A percentile compares a stretch with the other conserved stretches of the same genome.
Evolutionary conservation across 1,140 invertebrate species (phyloP).

Genomic region (Leptinotarsa lineolata): DNA sequence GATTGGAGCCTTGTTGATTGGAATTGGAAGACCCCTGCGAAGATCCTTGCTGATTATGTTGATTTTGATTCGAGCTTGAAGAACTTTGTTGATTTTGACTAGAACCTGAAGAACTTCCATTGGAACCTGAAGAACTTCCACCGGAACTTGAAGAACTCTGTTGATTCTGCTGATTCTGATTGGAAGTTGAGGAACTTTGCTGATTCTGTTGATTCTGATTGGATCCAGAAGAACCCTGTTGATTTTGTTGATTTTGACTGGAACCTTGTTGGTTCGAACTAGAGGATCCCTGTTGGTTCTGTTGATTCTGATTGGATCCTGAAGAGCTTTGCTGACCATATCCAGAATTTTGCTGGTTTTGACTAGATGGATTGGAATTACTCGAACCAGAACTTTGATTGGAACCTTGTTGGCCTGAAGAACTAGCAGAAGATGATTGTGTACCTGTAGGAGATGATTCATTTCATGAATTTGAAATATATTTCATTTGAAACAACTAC

Average conservation of each 20-base stretch:
- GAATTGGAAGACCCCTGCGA: neutral
- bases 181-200: neutral
- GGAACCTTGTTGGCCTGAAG: conserved; percentile 30
- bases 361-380: neutral
- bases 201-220: conserved; percentile 19
- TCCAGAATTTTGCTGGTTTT: neutral
- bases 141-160: conserved; percentile 28
- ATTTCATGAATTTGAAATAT: too few relatives aligned
- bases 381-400: conserved; percentile 27
- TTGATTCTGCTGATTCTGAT: conserved; percentile 27
- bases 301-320: conserved; percentile 17
- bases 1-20: conserved; percentile 30
- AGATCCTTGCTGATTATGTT: conserved; percentile 15
- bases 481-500: too few relatives aligned
- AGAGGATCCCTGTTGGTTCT: conserved; percentile 26
- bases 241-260: conserved; percentile 36
- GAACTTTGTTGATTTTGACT: conserved; percentile 32
- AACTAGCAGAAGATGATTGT: conserved; percentile 17
- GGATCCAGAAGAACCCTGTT: conserved; percentile 13
- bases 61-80: neutral
- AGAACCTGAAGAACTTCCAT: conserved; percentile 8
- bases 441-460: too few relatives aligned
- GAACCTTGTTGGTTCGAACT: conserved; percentile 30
- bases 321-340: neutral
- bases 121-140: conserved; percentile 25